Conservation (phyloP, 2,113 vertebrate species). For the Lynx canadensis region DNA sequence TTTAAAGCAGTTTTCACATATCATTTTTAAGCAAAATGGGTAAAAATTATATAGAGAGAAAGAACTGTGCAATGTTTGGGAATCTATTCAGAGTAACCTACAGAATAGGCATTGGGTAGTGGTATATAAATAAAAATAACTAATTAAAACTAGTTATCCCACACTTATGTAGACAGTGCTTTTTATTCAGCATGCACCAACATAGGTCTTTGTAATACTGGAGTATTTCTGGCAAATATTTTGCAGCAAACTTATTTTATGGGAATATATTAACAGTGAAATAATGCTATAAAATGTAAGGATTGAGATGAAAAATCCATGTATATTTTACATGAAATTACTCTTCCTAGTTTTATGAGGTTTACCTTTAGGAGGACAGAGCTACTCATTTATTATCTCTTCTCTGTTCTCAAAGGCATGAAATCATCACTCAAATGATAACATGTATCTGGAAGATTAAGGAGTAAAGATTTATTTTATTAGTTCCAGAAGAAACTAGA, state of each 20-base stretch:
- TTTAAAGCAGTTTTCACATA: not conserved
- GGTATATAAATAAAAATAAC: not conserved
- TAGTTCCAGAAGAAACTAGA: constrained; percentile 21
- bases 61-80: not conserved
- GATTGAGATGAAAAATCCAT: constrained; percentile 10
- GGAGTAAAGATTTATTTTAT: constrained; percentile 26
- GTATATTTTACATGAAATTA: not conserved
- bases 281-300: not conserved
- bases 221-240: constrained; percentile 39
- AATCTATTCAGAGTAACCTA: constrained; percentile 7
- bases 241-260: constrained; percentile 23
- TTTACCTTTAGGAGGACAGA: constrained; percentile 47
- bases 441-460: constrained; percentile 31
- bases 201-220: not conserved
- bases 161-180: not conserved
- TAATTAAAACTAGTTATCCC: not conserved
- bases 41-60: not conserved
- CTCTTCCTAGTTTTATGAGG: constrained; percentile 28
- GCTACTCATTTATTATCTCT: constrained; percentile 28
- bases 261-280: not conserved
- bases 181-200: not conserved
- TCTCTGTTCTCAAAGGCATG: constrained; percentile 50
- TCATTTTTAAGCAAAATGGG: not conserved
- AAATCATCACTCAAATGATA: constrained; percentile 47
- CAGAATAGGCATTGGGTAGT: not conserved